Conservation (phyloP, 1,140 invertebrate genomes). For the Idris sp. region DNA sequence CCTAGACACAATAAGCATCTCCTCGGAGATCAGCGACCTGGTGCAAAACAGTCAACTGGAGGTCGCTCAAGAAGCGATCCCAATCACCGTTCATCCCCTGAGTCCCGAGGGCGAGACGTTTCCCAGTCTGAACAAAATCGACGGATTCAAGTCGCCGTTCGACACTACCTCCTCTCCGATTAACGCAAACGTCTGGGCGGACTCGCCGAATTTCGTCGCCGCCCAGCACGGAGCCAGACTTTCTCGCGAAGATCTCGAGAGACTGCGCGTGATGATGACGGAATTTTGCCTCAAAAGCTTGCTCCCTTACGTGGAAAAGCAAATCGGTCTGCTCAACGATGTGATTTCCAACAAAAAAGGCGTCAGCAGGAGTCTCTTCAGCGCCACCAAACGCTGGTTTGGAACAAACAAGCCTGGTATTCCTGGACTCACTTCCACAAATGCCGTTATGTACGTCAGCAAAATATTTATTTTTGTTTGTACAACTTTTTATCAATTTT, state of each 20-base stretch:
- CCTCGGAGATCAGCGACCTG: constrained; percentile 67
- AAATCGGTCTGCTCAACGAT: constrained; percentile 90
- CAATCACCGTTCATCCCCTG: constrained; percentile 81
- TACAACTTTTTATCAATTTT: too few species aligned
- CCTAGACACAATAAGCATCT: constrained; percentile 66
- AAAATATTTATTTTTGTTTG: too few species aligned
- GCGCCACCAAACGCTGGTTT: constrained; percentile 96
- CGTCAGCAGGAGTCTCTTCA: constrained; percentile 93
- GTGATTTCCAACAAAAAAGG: constrained; percentile 92
- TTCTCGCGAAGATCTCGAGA: constrained; percentile 89
- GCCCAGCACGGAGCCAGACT: constrained; percentile 86
- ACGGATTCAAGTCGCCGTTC: constrained; percentile 45
- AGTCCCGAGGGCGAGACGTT: constrained; percentile 79
- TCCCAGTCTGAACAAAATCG: constrained; percentile 53
- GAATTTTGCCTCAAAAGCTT: constrained; percentile 93
- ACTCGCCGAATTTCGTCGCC: constrained; percentile 75
- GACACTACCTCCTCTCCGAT: constrained; percentile 77
- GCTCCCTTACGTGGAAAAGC: constrained; percentile 92
- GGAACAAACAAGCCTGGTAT: constrained; percentile 90
- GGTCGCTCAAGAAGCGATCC: constrained; percentile 77
- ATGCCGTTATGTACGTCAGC: constrained; percentile 87
- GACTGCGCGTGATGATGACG: constrained; percentile 89
- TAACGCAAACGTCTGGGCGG: constrained; percentile 81
- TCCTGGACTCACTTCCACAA: constrained; percentile 81
- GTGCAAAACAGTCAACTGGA: constrained; percentile 71